Evolutionary conservation across 1,140 invertebrate species (phyloP).

Genomic region (Centruroides sculpturatus): DNA sequence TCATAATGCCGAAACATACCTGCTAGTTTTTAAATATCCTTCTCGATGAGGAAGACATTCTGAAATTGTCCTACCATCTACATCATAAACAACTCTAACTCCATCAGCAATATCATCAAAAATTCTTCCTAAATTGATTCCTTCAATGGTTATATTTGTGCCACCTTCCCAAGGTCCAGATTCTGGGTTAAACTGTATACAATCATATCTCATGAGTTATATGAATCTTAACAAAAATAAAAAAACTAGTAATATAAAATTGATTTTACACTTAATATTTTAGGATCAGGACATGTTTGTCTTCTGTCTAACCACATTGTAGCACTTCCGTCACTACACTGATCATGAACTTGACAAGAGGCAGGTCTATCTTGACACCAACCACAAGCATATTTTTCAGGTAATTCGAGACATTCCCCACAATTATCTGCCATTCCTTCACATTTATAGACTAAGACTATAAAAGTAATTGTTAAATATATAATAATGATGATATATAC

Average conservation of each 20-base stretch:
- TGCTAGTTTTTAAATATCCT: conserved; percentile 61
- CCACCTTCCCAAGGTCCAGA: conserved; percentile 51
- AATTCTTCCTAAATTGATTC: conserved; percentile 87
- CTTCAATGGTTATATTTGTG: conserved; percentile 88
- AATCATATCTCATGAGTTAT: neutral
- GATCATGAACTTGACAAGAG: conserved; percentile 77
- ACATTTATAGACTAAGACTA: conserved; percentile 74
- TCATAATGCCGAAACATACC: conserved; percentile 34
- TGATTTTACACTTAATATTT: no score
- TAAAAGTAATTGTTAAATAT: no score
- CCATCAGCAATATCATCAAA: conserved; percentile 84
- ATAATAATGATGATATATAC: no score
- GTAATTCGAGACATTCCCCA: conserved; percentile 78
- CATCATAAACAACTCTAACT: conserved; percentile 47
- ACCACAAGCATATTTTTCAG: conserved; percentile 80
- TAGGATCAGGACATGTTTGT: conserved; percentile 80
- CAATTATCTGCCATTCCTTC: conserved; percentile 90
- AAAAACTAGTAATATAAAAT: no score
- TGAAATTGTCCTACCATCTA: conserved; percentile 17
- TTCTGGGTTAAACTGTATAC: conserved; percentile 33
- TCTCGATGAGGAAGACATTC: conserved; percentile 44
- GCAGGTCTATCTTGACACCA: conserved; percentile 79
- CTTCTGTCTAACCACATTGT: conserved; percentile 66
- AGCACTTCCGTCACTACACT: conserved; percentile 57
- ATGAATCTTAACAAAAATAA: conserved; percentile 7